A percentile compares a stretch with the other conserved stretches of the same genome.
Conservation (phyloP, 2,113 vertebrate species). For the Lontra canadensis region DNA sequence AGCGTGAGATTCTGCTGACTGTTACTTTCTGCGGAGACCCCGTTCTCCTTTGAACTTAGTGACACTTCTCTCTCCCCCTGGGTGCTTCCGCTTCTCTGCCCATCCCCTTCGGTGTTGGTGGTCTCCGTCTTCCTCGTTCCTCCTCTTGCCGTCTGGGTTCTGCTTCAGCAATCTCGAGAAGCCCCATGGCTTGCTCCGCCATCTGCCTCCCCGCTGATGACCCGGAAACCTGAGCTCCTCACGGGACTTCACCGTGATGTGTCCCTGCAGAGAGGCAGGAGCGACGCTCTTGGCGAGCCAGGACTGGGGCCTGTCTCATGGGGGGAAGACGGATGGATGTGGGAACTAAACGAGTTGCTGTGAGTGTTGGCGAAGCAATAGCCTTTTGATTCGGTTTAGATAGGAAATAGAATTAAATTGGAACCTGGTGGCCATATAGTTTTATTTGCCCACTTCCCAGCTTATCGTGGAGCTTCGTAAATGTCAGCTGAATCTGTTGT, state of each 20-base stretch:
- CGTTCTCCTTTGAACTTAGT: not conserved
- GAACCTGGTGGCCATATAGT: not conserved
- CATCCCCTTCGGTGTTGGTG: fast-evolving
- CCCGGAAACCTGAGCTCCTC: fast-evolving
- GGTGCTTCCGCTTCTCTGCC: not conserved
- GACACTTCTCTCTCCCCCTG: not conserved
- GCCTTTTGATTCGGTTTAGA: not conserved
- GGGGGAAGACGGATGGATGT: not conserved
- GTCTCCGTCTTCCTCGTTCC: not conserved
- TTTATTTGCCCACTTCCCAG: not conserved
- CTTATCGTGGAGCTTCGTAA: not conserved
- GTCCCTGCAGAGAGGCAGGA: not conserved
- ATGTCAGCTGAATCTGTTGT: not conserved
- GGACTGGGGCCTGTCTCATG: not conserved
- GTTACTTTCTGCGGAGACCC: not conserved
- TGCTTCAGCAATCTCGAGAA: not conserved
- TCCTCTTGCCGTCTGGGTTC: not conserved
- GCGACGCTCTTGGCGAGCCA: not conserved
- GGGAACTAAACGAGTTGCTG: not conserved
- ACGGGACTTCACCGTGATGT: fast-evolving
- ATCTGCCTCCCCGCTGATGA: no score
- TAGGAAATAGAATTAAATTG: not conserved
- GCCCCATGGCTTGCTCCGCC: fast-evolving
- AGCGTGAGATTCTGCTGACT: not conserved
- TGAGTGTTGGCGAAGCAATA: not conserved